A percentile compares a stretch with the other conserved stretches of the same genome.
These are phyloP conservation scores for Cheilosia grossa DNA, from an alignment of 2,888 invertebrate species.

Conservation along the genomic window DNA sequence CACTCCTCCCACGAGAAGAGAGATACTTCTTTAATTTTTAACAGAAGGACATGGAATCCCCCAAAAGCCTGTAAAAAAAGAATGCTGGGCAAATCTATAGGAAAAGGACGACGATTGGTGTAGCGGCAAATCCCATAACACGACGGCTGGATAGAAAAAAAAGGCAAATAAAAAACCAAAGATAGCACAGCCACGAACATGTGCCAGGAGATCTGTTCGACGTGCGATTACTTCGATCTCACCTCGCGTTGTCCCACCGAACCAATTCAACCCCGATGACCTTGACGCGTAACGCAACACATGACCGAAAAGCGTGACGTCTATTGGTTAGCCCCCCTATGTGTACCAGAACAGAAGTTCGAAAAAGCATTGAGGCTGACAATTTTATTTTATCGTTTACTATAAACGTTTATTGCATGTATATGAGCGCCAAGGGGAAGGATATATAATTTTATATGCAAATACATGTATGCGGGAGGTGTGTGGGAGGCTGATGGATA, in stretches of 20 bases:
- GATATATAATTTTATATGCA: conserved; percentile 64
- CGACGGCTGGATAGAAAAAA: neutral
- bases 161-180: conserved; percentile 11
- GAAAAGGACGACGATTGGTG: conserved; percentile 9
- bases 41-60: conserved; percentile 39
- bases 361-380: conserved; percentile 57
- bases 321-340: neutral
- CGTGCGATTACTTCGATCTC: conserved; percentile 56
- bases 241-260: conserved; percentile 14
- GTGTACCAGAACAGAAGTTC: conserved; percentile 11
- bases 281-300: conserved; percentile 44
- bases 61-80: conserved; percentile 45
- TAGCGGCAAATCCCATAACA: conserved; percentile 49
- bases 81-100: conserved; percentile 16
- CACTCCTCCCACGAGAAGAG: conserved; percentile 12
- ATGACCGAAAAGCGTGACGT: conserved; percentile 50
- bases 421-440: conserved; percentile 43
- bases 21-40: conserved; percentile 60
- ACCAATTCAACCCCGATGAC: conserved; percentile 50
- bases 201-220: conserved; percentile 40
- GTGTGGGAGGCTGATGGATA: conserved; percentile 25
- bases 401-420: conserved; percentile 68
- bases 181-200: conserved; percentile 29
- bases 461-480: conserved; percentile 14
- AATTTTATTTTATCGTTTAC: conserved; percentile 73